Evolutionary conservation across 2,888 invertebrate genomes (phyloP).

Genomic region (Yponomeuta sedellus): DNA sequence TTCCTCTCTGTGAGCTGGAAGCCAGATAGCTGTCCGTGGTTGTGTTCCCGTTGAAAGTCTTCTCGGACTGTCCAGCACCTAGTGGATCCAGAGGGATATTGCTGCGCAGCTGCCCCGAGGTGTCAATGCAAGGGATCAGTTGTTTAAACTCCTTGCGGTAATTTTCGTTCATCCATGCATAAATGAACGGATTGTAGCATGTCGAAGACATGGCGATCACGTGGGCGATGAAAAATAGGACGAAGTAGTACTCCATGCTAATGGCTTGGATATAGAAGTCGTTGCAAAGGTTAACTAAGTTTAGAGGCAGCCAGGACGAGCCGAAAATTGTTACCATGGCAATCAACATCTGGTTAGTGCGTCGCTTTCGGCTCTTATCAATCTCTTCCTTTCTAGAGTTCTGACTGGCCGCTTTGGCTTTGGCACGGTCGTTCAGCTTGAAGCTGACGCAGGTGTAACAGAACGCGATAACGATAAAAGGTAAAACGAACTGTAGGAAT

Average conservation of each 20-base stretch:
- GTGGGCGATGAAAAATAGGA: constrained; percentile 94
- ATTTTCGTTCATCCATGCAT: constrained; percentile 98
- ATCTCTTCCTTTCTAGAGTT: constrained; percentile 91
- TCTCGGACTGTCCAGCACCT: constrained; percentile 78
- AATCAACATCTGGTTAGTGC: constrained; percentile 97
- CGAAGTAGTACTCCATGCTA: constrained; percentile 87
- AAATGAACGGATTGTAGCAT: constrained; percentile 97
- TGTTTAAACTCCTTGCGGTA: constrained; percentile 95
- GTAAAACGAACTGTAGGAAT: constrained; percentile 93
- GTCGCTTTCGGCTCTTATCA: constrained; percentile 91
- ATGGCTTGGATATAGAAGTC: constrained; percentile 86
- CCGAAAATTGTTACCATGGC: constrained; percentile 98
- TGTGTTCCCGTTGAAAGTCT: constrained; percentile 85
- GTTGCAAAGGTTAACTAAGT: constrained; percentile 90
- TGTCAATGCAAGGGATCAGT: constrained; percentile 80
- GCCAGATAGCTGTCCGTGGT: constrained; percentile 80
- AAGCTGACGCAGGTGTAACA: constrained; percentile 96
- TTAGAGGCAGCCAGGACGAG: constrained; percentile 96
- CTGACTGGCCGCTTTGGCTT: constrained; percentile 89
- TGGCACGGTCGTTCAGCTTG: constrained; percentile 88
- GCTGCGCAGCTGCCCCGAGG: constrained; percentile 54
- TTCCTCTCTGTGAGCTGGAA: constrained; percentile 71
- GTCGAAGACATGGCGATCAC: constrained; percentile 96
- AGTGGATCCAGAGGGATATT: constrained; percentile 70
- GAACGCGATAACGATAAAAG: constrained; percentile 94